phyloP scores from a whole-genome alignment of 1,140 invertebrate genomes.

The Listronotus bonariensis region DNA sequence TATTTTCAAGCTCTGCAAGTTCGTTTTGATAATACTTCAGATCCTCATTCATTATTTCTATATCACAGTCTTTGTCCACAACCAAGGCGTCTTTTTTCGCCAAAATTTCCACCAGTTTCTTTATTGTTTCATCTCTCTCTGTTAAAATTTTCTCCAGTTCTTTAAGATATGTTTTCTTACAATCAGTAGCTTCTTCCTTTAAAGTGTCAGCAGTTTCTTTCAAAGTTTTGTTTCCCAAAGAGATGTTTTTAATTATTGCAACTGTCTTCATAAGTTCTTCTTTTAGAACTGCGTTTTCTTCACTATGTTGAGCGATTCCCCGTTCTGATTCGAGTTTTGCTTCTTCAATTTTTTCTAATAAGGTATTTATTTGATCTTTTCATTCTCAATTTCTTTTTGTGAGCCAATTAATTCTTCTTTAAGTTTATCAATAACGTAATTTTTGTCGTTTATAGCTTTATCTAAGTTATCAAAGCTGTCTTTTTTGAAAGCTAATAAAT shows the following conservation, averaged over 20 bases:
- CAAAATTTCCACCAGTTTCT: constrained; percentile 35
- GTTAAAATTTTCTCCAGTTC: constrained; percentile 51
- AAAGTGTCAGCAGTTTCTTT: constrained; percentile 49
- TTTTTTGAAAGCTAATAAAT: constrained; percentile 34
- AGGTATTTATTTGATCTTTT: constrained; percentile 54
- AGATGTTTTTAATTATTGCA: constrained; percentile 25
- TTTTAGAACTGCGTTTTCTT: constrained; percentile 51
- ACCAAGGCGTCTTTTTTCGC: constrained; percentile 44
- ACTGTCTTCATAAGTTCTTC: constrained; percentile 59
- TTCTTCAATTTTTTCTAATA: constrained; percentile 40
- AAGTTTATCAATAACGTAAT: constrained; percentile 55
- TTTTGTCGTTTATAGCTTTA: constrained; percentile 57
- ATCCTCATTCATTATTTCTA: constrained; percentile 59
- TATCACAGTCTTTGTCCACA: constrained; percentile 59
- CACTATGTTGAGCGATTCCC: constrained; percentile 35
- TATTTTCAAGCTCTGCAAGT: constrained; percentile 20
- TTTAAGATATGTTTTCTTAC: constrained; percentile 21
- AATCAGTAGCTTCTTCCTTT: constrained; percentile 50
- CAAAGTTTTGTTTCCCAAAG: constrained; percentile 43
- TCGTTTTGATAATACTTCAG: constrained; percentile 58
- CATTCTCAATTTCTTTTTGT: constrained; percentile 54
- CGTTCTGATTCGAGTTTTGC: constrained; percentile 44
- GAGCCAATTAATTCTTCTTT: constrained; percentile 56
- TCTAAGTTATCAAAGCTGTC: constrained; percentile 40
- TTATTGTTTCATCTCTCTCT: constrained; percentile 57